These are phyloP conservation scores for Alectura lathami DNA, from an alignment of 2,113 vertebrate species.

Conservation along the genomic window DNA sequence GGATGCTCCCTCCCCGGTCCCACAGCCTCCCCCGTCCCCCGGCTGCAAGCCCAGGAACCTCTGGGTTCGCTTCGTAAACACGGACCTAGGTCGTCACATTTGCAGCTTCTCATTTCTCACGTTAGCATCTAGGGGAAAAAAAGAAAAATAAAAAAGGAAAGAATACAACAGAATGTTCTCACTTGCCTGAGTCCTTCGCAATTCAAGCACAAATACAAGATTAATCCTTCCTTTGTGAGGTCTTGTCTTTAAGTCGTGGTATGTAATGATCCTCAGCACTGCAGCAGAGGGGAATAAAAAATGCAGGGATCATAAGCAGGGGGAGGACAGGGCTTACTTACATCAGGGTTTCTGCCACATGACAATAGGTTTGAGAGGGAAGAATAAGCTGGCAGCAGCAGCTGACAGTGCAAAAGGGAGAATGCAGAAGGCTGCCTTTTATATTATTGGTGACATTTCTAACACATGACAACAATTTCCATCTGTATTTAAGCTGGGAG, in stretches of 20 bases:
- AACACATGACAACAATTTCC: slow-evolving; percentile 92
- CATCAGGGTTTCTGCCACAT: slow-evolving; percentile 82
- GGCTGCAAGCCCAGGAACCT: background rate
- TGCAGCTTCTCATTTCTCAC: background rate
- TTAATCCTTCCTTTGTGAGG: slow-evolving; percentile 89
- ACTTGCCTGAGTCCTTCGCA: slow-evolving; percentile 82
- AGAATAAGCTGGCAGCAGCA: slow-evolving; percentile 73
- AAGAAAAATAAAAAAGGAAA: background rate
- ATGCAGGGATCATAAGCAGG: slow-evolving; percentile 75
- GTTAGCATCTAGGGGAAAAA: background rate
- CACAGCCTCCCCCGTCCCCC: slow-evolving; percentile 49
- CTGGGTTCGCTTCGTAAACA: background rate
- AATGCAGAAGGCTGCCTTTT: slow-evolving; percentile 85
- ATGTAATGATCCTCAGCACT: slow-evolving; percentile 81
- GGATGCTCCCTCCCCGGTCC: slow-evolving; percentile 67
- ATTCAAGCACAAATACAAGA: slow-evolving; percentile 80
- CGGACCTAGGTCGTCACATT: background rate
- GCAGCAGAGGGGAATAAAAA: slow-evolving; percentile 74
- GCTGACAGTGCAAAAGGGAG: slow-evolving; percentile 84
- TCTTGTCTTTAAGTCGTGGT: slow-evolving; percentile 81
- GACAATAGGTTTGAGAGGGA: slow-evolving; percentile 75
- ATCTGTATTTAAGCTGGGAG: slow-evolving; percentile 85
- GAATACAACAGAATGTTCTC: slow-evolving; percentile 47
- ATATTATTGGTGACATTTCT: slow-evolving; percentile 92
- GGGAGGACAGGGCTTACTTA: slow-evolving; percentile 76